Evolutionary conservation across 2,888 invertebrate species (phyloP).

Genomic region (Lasioglossum morio): DNA sequence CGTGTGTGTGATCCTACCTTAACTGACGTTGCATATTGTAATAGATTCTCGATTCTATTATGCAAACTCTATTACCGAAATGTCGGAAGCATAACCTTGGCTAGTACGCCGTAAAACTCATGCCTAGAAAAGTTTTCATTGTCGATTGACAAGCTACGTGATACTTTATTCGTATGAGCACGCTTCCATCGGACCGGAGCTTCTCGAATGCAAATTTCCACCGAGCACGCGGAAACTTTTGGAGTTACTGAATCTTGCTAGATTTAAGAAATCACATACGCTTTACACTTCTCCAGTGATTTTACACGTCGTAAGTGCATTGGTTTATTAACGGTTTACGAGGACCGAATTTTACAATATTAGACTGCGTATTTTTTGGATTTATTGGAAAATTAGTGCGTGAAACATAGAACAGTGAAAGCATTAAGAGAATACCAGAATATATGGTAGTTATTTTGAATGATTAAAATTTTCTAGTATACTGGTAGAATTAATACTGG

Average conservation of each 20-base stretch:
- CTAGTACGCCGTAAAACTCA: conserved; percentile 37
- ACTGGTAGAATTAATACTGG: no score
- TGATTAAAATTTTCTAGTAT: not conserved
- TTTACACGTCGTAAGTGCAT: not conserved
- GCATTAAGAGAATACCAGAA: not conserved
- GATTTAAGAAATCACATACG: not conserved
- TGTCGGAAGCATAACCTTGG: conserved; percentile 21
- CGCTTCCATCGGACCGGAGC: no score
- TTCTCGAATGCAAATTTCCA: not conserved
- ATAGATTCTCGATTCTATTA: conserved; percentile 6
- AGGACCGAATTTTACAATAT: no score
- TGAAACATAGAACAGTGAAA: not conserved
- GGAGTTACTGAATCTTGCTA: not conserved
- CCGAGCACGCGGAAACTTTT: not conserved
- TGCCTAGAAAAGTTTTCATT: conserved; percentile 28
- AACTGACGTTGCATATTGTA: not conserved
- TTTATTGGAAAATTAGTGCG: no score
- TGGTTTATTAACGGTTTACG: not conserved
- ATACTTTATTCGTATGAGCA: conserved; percentile 3
- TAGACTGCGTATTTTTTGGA: no score
- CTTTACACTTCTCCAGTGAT: not conserved
- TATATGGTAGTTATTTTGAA: not conserved
- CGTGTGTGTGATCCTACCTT: conserved; percentile 26
- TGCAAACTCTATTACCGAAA: conserved; percentile 1
- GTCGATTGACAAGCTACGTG: conserved; percentile 8